Evolutionary conservation across 2,888 invertebrate genomes (phyloP).

Genomic region (Platycheirus rosarum): DNA sequence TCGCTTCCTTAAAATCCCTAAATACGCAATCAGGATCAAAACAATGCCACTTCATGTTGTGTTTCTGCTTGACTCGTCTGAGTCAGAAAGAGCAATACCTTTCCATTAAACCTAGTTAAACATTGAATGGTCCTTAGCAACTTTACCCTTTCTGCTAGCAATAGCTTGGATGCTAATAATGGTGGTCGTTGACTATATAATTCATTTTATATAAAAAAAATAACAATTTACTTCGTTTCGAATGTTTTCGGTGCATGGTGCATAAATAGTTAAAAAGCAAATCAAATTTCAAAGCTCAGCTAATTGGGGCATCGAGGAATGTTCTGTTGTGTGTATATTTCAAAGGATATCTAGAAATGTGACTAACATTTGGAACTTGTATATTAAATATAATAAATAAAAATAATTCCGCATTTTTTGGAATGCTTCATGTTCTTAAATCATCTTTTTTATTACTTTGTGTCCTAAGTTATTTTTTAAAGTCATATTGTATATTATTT

Average conservation of each 20-base stretch:
- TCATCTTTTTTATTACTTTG: too few species aligned
- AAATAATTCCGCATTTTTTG: too few species aligned
- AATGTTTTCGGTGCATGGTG: slow-evolving; percentile 33
- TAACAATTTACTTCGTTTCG: slow-evolving; percentile 30
- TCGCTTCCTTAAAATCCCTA: slow-evolving; percentile 14
- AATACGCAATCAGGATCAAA: slow-evolving; percentile 33
- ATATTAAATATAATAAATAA: too few species aligned
- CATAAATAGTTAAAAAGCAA: slow-evolving; percentile 4
- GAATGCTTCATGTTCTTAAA: too few species aligned
- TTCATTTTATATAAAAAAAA: slow-evolving; percentile 12
- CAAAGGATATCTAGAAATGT: too few species aligned
- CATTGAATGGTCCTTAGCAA: too few species aligned
- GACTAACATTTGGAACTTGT: too few species aligned
- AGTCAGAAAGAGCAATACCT: slow-evolving; percentile 10
- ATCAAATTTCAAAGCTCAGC: neutral
- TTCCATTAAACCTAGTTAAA: too few species aligned
- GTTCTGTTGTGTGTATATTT: too few species aligned
- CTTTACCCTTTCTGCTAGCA: slow-evolving; percentile 3
- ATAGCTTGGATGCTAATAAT: slow-evolving; percentile 22
- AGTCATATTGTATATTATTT: too few species aligned
- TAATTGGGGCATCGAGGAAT: too few species aligned
- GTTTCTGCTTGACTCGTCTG: slow-evolving; percentile 30
- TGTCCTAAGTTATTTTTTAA: too few species aligned
- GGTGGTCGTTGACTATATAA: slow-evolving; percentile 35
- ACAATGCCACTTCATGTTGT: slow-evolving; percentile 33